These are phyloP conservation scores for Scelioninae gen. 1 DNA, from an alignment of 2,888 invertebrate species.

Conservation along the genomic window DNA sequence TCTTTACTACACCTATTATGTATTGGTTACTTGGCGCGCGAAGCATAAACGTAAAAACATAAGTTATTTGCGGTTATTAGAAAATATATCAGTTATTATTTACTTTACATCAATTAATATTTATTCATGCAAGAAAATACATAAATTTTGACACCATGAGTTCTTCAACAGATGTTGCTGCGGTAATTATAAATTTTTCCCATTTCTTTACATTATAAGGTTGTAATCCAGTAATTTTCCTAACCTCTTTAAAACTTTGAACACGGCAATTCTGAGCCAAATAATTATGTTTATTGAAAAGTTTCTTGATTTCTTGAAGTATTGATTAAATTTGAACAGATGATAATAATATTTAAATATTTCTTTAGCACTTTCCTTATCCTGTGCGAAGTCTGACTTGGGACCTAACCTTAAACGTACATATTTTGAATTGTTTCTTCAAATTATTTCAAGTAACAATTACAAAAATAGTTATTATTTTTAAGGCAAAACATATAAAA, in stretches of 20 bases:
- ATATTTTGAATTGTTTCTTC: constrained; percentile 56
- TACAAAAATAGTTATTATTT: constrained; percentile 4
- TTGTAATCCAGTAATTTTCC: constrained; percentile 16
- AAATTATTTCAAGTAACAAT: constrained; percentile 26
- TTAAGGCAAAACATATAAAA: not conserved
- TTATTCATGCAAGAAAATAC: constrained; percentile 25
- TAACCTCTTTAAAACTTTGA: constrained; percentile 28
- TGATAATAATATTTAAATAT: constrained; percentile 43
- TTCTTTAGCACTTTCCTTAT: constrained; percentile 64
- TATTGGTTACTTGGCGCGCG: not conserved
- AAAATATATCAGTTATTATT: not conserved
- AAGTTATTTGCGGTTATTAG: not conserved
- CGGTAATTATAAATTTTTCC: constrained; percentile 73
- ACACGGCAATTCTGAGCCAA: too few relatives aligned
- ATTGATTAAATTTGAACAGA: not conserved
- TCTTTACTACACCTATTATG: not conserved
- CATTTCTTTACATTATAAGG: constrained; percentile 1
- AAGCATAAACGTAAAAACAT: constrained; percentile 5
- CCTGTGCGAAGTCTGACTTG: constrained; percentile 68
- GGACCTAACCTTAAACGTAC: constrained; percentile 71
- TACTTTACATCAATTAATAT: not conserved
- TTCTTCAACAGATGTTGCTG: constrained; percentile 79
- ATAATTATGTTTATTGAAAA: not conserved
- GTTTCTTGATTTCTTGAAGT: constrained; percentile 6
- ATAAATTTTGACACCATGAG: constrained; percentile 74